A percentile compares a stretch with the other conserved stretches of the same genome.
Conservation (phyloP, 1,140 invertebrate species). For the Berghia stephanieae region DNA sequence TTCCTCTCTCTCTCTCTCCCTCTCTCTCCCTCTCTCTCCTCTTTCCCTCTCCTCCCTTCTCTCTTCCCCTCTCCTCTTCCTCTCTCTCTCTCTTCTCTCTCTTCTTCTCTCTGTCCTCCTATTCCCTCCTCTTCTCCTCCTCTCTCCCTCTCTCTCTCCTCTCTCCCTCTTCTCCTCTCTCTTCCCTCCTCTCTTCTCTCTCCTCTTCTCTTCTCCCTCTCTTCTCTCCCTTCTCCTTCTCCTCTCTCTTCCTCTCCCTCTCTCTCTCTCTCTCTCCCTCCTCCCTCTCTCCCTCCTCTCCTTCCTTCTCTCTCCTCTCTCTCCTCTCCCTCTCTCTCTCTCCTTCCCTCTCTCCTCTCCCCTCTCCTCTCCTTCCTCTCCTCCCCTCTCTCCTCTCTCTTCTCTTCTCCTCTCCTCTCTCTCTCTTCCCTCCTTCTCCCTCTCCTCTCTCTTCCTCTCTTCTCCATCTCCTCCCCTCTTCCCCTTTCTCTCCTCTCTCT, state of each 20-base stretch:
- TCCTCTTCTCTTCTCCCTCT: neutral
- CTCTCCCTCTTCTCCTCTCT: too few species aligned
- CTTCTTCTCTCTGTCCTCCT: neutral
- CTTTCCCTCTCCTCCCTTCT: neutral
- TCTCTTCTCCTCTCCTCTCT: neutral
- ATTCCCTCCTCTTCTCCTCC: neutral
- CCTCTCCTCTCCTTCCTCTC: neutral
- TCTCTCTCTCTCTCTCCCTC: conserved; percentile 45
- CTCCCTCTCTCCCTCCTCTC: conserved; percentile 41
- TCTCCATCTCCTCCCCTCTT: too few species aligned
- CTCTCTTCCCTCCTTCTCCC: neutral
- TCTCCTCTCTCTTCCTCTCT: neutral
- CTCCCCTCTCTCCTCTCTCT: neutral
- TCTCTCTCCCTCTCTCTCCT: neutral
- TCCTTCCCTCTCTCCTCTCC: too few species aligned
- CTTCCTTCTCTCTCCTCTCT: neutral
- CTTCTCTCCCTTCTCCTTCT: neutral
- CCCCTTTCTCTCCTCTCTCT: too few species aligned
- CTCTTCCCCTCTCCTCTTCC: neutral
- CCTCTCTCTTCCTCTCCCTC: conserved; percentile 32
- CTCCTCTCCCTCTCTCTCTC: too few species aligned
- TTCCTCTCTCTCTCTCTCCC: neutral
- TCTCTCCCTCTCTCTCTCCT: too few species aligned
- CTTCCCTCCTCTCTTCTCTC: too few species aligned
- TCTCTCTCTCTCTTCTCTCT: neutral